Evolutionary conservation across 1,140 invertebrate genomes (phyloP), one percentile per base, ranked within the genome.

Genomic region (Drosophila saltans): DNA sequence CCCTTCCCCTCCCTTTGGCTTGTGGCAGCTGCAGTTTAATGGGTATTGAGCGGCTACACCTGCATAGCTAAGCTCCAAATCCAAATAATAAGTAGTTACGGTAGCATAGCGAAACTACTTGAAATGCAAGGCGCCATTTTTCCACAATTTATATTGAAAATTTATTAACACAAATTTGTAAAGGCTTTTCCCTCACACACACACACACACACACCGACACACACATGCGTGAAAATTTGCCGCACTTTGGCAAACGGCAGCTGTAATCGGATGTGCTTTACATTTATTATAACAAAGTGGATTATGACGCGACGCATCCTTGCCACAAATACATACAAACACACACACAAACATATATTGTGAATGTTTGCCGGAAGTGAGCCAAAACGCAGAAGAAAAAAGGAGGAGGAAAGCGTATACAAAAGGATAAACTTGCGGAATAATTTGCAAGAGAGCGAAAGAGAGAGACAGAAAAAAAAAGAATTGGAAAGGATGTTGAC

Each of bases 281-380:
- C 84, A 89, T 89, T 89, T 89, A 89, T 89, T 89, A 89, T 84
- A 89, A 89, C 84, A 89, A 89, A 89, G 84, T 89, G 84, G 84
- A 89, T 89, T 89, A 89, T 89, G 84, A 89, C 74, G 73, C 76
- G 67, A 70, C 80, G 80, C 84, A 89, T 89, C 83, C 80, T 80
- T 82, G 61, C 69, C 75, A 79, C 67, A 71, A 69, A 70, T 73
- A 62, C 36, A 58, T 45, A 52, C 48, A 45, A 10, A 55, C 69
- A 64, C 28, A 60, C 33, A 65, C 11, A 10, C n/a, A 16, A 16
- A 40, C 28, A 48, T 26, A 67, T 43, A 28, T 30, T 41, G 11
- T 43, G 28, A 69, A 52, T 60, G 68, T 48, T 55, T 78, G 76
- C 82, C 82, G 82, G 82, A 86, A 73, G 74, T 79, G 74, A 75